Evolutionary conservation across 2,113 vertebrate genomes (phyloP), one percentile per base, ranked within the genome.

Genomic region (Oncorhynchus kisutch): DNA sequence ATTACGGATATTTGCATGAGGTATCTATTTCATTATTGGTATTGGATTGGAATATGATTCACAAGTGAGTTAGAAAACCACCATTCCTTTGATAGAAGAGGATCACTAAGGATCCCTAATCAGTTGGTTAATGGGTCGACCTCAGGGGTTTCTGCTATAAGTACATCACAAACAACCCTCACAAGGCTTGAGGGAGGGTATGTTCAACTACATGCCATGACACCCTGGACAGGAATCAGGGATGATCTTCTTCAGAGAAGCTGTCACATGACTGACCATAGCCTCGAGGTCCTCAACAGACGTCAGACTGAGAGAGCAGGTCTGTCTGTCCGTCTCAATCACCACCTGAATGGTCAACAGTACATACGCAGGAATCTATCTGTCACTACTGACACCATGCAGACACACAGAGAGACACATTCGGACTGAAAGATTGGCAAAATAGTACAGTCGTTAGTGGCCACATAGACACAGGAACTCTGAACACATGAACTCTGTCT

Each of bases 221-320:
- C 13, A 79, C 97, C 95, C 91, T 71, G 95, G 95, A 7, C 93
- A 94, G 0, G 95, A 96, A 74, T 95, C 94, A 20, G 96, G 96
- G 76, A 97, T 96, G 79, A 96, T 93, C 83, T 95, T 97, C 91
- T 94, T 96, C 68, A 97, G 93, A 1, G 96, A 95, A 0, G 89
- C 78, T 1, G 93, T 92, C 77, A 98, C 72, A 13, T 97, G 95
- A 86, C 93, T 83, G 79, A 96, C 91, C 71, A 97, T 87, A 74
- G 94, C 92, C 78, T 97, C 95, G 71, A 98, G 79, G 51, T 96
- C 94, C 22, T 92, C 91, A 14, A 87, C 67, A 5, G 90, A 91
- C 77, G 87, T 80, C 24, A 96, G 88, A 75, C 79, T 90, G 72
- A 96, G 87, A 73, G 86, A 78, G 0, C 93, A 92, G 48, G 78